Conservation (phyloP, 2,113 vertebrate genomes). For the Tenrec ecaudatus region DNA sequence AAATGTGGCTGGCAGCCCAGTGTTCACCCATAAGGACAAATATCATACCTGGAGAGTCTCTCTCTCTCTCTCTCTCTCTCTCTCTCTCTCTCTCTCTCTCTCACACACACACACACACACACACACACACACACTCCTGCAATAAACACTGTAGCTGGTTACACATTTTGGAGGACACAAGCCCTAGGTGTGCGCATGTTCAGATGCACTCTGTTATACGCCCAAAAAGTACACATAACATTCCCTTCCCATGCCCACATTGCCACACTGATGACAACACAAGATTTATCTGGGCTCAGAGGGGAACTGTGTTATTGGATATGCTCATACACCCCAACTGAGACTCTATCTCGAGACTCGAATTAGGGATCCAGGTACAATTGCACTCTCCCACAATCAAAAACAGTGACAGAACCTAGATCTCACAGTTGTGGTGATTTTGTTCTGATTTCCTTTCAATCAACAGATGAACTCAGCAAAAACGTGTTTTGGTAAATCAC, state of each 20-base stretch:
- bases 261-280: not conserved
- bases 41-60: not conserved
- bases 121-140: not conserved
- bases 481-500: slow-evolving; percentile 47
- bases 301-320: not conserved
- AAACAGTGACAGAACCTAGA: slow-evolving; percentile 4
- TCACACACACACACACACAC: not conserved
- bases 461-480: slow-evolving; percentile 32
- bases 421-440: not conserved
- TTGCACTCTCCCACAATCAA: not conserved
- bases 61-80: too few relatives aligned
- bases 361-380: not conserved
- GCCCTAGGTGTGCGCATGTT: not conserved
- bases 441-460: not conserved
- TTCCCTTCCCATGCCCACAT: not conserved
- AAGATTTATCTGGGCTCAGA: not conserved
- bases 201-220: not conserved
- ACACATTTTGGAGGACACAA: not conserved
- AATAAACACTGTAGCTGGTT: not conserved
- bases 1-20: slow-evolving; percentile 14
- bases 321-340: not conserved
- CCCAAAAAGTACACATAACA: not conserved
- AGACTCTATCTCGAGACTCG: slow-evolving; percentile 29
- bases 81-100: too few relatives aligned
- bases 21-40: not conserved